Evolutionary conservation across 2,888 invertebrate genomes (phyloP).

Genomic region (Apoda limacodes): DNA sequence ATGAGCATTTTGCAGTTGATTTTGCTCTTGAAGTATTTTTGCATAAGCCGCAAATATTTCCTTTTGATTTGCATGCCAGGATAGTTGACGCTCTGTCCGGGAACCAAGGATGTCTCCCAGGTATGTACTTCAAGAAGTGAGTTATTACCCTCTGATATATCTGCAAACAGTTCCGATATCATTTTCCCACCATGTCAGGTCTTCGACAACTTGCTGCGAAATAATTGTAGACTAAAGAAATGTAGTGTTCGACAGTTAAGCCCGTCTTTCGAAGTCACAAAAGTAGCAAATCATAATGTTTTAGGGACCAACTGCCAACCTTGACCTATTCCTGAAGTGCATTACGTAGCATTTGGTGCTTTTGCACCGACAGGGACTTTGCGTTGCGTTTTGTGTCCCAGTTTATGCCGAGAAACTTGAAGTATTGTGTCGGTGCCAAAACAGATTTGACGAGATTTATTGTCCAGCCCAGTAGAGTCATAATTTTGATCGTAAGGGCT

Average conservation of each 20-base stretch:
- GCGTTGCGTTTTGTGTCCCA: too few species aligned
- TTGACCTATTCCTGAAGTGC: constrained; percentile 10
- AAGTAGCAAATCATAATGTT: too few species aligned
- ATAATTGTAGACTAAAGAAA: too few species aligned
- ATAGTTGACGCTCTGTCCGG: constrained; percentile 13
- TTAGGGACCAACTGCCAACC: constrained; percentile 15
- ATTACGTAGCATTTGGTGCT: constrained; percentile 16
- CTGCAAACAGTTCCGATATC: constrained; percentile 2
- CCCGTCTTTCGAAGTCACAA: constrained; percentile 10
- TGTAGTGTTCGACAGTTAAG: constrained; percentile 18
- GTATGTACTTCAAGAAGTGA: too few species aligned
- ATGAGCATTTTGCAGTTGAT: constrained; percentile 9
- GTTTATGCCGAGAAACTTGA: constrained; percentile 19
- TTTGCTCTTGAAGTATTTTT: constrained; percentile 5
- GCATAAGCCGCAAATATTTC: constrained; percentile 10
- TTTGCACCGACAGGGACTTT: too few species aligned
- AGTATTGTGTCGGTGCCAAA: too few species aligned
- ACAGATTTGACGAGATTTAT: constrained; percentile 17
- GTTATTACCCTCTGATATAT: too few species aligned
- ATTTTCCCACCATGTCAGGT: constrained; percentile 16
- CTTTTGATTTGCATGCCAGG: constrained; percentile 17
- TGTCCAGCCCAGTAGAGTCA: constrained; percentile 15
- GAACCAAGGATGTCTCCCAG: constrained; percentile 9
- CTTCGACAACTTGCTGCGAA: constrained; percentile 5
- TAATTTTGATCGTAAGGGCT: constrained; percentile 4